Conservation (phyloP, 1,140 invertebrate genomes). For the Eciton burchellii region DNA sequence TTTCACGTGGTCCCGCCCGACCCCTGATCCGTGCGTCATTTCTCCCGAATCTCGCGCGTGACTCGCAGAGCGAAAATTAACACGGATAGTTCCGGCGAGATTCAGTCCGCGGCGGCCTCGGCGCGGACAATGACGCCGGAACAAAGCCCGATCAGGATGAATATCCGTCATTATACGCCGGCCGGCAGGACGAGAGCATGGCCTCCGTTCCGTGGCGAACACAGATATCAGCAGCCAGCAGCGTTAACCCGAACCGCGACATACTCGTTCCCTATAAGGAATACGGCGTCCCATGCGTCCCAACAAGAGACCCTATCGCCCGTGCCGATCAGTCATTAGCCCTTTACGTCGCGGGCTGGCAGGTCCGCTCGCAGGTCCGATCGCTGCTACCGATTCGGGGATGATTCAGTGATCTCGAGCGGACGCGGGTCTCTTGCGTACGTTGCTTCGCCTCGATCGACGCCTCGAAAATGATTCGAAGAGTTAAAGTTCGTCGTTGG, state of each 20-base stretch:
- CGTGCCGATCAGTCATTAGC: conserved; percentile 77
- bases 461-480: conserved; percentile 11
- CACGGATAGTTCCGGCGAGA: conserved; percentile 60
- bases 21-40: neutral
- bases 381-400: conserved; percentile 12
- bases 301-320: conserved; percentile 78
- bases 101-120: conserved; percentile 40
- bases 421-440: neutral
- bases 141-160: conserved; percentile 71
- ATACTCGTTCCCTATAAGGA: conserved; percentile 79
- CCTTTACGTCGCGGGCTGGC: conserved; percentile 72
- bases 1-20: neutral
- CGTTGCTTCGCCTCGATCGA: neutral
- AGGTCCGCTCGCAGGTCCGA: conserved; percentile 31
- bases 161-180: conserved; percentile 66
- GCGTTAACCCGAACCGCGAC: conserved; percentile 72
- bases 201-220: conserved; percentile 48
- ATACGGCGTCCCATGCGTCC: conserved; percentile 72
- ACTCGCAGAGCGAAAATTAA: conserved; percentile 69
- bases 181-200: conserved; percentile 27
- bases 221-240: conserved; percentile 72
- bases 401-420: neutral
- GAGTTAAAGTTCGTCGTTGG: conserved; percentile 19
- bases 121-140: conserved; percentile 61
- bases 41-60: conserved; percentile 57